Conservation (phyloP, 92 coral and sea anemone genomes). For the Scolanthus callimorphus region DNA sequence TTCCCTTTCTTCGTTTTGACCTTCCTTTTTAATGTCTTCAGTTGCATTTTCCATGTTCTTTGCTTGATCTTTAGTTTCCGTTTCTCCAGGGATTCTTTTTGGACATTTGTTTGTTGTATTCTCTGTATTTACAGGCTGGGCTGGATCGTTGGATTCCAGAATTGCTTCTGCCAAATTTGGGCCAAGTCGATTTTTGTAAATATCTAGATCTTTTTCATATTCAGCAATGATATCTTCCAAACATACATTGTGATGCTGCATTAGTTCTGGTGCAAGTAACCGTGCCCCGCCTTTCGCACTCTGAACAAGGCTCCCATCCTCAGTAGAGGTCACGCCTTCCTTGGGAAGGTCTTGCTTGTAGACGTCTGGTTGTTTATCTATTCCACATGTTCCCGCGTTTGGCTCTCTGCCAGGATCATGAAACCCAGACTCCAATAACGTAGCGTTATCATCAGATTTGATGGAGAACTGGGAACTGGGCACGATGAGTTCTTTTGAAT, state of each 20-base stretch:
- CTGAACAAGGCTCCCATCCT: neutral
- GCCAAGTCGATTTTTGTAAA: conserved; percentile 33
- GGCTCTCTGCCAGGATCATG: conserved; percentile 14
- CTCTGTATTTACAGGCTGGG: neutral
- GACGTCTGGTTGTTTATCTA: neutral
- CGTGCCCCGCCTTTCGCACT: neutral
- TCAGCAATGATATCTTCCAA: conserved; percentile 28
- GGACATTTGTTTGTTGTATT: neutral
- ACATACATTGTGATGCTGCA: conserved; percentile 12
- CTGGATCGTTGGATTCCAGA: neutral
- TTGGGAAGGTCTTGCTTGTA: neutral
- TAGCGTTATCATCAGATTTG: neutral
- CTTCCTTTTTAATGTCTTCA: too few species aligned
- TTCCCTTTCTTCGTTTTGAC: too few species aligned
- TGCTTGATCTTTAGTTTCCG: too few species aligned
- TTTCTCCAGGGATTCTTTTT: too few species aligned
- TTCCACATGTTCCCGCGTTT: neutral
- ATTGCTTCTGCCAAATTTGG: conserved; percentile 7
- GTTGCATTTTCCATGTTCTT: too few species aligned
- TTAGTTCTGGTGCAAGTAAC: neutral
- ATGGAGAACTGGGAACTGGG: neutral
- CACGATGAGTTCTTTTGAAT: neutral
- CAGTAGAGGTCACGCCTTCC: neutral
- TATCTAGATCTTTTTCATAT: conserved; percentile 39
- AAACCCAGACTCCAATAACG: conserved; percentile 23